These are phyloP conservation scores for Thermophis baileyi DNA, from an alignment of 2,113 vertebrate genomes.

Conservation along the genomic window DNA sequence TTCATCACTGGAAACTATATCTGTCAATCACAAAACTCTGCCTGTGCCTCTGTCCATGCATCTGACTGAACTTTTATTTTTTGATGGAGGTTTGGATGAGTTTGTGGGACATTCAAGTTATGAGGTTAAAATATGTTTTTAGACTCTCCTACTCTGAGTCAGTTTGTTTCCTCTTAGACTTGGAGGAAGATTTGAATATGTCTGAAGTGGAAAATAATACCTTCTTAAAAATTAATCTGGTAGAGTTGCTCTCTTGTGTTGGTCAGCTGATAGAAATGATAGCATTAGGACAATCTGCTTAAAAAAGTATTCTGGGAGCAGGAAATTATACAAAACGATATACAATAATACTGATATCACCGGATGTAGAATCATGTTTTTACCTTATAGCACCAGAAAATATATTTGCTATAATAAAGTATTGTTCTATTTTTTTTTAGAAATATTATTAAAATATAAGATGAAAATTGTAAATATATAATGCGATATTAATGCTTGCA, in stretches of 20 bases:
- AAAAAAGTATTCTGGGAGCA: neutral
- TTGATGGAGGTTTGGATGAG: neutral
- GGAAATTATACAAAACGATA: neutral
- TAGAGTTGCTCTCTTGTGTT: neutral
- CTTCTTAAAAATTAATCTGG: neutral
- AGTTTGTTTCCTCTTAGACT: neutral
- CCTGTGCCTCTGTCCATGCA: neutral
- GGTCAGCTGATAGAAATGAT: neutral
- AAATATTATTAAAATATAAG: neutral
- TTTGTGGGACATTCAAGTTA: neutral
- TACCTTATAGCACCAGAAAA: neutral
- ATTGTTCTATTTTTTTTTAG: neutral
- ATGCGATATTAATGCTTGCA: constrained; percentile 23
- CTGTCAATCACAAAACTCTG: neutral
- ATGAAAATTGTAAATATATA: neutral
- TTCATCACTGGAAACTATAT: neutral
- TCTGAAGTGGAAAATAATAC: neutral
- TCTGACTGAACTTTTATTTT: neutral
- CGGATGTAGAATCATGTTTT: neutral
- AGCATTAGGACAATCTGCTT: neutral
- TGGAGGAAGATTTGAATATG: neutral
- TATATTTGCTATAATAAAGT: neutral
- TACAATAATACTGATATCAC: neutral
- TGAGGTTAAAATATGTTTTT: neutral
- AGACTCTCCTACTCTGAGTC: neutral